Conservation (phyloP, 2,113 vertebrate genomes). For the Ondatra zibethicus region DNA sequence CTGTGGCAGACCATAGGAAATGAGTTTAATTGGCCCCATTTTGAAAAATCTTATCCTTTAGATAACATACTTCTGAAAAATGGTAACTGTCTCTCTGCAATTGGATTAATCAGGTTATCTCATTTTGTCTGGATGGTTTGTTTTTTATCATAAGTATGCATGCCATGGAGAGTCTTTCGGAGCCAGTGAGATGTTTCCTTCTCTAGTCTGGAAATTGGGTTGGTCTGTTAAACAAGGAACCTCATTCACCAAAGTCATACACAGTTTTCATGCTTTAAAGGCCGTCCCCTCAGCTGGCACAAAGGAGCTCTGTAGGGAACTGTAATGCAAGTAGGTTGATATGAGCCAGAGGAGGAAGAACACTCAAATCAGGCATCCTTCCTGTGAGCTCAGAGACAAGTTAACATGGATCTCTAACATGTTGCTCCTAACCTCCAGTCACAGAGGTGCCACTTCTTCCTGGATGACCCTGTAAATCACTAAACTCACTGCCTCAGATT, state of each 20-base stretch:
- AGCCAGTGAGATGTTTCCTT: constrained; percentile 34
- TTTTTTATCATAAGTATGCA: constrained; percentile 1
- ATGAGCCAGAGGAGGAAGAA: background rate
- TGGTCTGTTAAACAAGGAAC: constrained; percentile 51
- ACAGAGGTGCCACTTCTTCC: constrained; percentile 22
- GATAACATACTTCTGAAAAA: constrained; percentile 50
- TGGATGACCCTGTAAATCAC: background rate
- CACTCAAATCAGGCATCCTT: background rate
- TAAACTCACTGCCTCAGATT: background rate
- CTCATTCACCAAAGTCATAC: constrained; percentile 52
- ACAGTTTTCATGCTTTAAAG: constrained; percentile 51
- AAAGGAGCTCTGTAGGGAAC: constrained; percentile 63
- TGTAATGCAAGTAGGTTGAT: constrained; percentile 54
- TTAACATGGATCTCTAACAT: background rate
- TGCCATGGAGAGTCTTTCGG: background rate
- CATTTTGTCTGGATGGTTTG: background rate
- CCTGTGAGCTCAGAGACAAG: background rate
- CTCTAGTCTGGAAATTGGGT: constrained; percentile 53
- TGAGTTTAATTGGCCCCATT: constrained; percentile 55
- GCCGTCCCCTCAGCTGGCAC: constrained; percentile 37
- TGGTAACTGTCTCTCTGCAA: constrained; percentile 37
- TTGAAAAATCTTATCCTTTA: constrained; percentile 62
- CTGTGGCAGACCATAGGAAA: constrained; percentile 57
- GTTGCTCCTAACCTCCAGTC: background rate
- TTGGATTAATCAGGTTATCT: constrained; percentile 40